Base-by-base conservation (phyloP, 2,888 invertebrate genomes). In the Patella depressa region DNA sequence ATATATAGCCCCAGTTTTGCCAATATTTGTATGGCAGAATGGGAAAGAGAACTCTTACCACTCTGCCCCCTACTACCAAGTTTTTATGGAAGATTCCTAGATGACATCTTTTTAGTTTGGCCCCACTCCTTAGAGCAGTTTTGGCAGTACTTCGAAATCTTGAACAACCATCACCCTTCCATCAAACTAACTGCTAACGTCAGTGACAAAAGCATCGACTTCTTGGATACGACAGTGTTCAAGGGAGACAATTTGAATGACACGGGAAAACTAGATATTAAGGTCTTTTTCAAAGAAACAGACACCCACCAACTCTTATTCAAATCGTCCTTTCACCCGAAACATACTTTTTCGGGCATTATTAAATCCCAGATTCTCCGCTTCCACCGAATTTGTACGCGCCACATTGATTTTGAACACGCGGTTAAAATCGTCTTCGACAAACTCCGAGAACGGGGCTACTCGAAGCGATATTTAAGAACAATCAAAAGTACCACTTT, bases 131-230 rank as follows among this genome's bases (percentile, higher is more conserved):
- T 65, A n/a, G 59, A 17, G 19, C 5, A n/a, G 7, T 65, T 65
- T 65, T 65, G 59, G 59, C n/a, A 65, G 19, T 65, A 65, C 11
- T 65, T 65, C 19, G 59, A 65, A 65, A 65, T 65, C 19, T 65
- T 65, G 19, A 65, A 65, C 19, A 65, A 65, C 11, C 59, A 65
- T 17, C 59, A 65, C n/a, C 59, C 59, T 65, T 65, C 59, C 19
- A 19, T 65, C 7, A 65, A 65, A n/a, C n/a, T 17, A 65, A 65
- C 59, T 65, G 59, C 59, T 7, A 65, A 65, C 12, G 19, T 65
- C 19, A 19, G n/a, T 3, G n/a, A 65, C n/a, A 7, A 65, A 65
- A 65, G 59, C 19, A 65, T 65, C n/a, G n/a, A 65, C 19, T 65
- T 65, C 19, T 65, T 65, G 59, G 59, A 65, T 65, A 65, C 59